Conservation (phyloP, 2,888 invertebrate genomes). For the Dynastes maya region DNA sequence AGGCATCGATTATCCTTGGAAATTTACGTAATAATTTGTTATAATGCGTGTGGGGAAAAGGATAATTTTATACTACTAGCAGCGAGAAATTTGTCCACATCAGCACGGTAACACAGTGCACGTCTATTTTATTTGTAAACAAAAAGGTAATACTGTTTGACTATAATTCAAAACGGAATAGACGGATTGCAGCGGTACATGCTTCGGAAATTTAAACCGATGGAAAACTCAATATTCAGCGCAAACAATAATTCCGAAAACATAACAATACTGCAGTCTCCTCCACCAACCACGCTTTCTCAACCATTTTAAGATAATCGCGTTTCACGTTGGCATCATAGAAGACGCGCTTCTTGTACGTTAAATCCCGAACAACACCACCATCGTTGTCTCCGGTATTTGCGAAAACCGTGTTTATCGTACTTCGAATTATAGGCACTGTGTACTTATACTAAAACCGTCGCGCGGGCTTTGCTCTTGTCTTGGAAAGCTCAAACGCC, state of each 20-base stretch:
- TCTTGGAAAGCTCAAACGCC: constrained; percentile 7
- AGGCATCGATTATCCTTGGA: too few relatives aligned
- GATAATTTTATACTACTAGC: too few relatives aligned
- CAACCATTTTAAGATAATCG: constrained; percentile 20
- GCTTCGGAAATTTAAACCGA: constrained; percentile 22
- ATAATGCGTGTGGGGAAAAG: too few relatives aligned
- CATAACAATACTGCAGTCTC: constrained; percentile 23
- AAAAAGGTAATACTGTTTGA: constrained; percentile 3
- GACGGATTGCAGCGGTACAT: background rate
- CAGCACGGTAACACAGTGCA: too few relatives aligned
- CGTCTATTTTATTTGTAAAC: background rate
- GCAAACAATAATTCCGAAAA: constrained; percentile 38
- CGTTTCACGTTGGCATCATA: background rate
- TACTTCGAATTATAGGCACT: constrained; percentile 31
- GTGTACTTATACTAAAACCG: constrained; percentile 33
- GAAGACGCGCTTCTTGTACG: background rate
- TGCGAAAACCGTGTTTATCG: constrained; percentile 26
- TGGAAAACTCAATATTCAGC: constrained; percentile 15
- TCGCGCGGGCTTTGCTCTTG: background rate
- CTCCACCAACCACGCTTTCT: background rate
- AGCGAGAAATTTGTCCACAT: too few relatives aligned
- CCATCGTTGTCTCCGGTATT: constrained; percentile 4
- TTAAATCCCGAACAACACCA: constrained; percentile 8
- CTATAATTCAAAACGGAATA: constrained; percentile 20
- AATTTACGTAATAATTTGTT: too few relatives aligned